phyloP scores from a whole-genome alignment of 2,113 vertebrate genomes.

The Chaenogobius annularis region DNA sequence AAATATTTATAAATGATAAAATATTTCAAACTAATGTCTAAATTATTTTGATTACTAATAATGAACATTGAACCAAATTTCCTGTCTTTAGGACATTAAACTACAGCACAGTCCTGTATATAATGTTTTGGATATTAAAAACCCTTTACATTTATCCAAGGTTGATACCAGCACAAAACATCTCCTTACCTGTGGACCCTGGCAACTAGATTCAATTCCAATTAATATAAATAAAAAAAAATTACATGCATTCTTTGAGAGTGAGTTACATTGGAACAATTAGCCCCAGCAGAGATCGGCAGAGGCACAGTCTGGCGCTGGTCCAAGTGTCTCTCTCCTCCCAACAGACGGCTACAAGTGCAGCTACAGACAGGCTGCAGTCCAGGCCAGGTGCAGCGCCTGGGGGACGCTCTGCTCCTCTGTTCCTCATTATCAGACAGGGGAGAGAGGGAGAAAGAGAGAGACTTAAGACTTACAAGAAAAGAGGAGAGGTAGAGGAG shows the following conservation, averaged over 20 bases:
- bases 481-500: no score
- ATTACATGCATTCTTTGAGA: not conserved
- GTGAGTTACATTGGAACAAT: conserved; percentile 41
- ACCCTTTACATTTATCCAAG: not conserved
- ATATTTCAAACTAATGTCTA: not conserved
- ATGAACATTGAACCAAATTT: no score
- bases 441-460: conserved; percentile 15
- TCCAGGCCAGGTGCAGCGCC: conserved; percentile 71
- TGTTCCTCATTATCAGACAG: conserved; percentile 73
- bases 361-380: conserved; percentile 53
- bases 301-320: conserved; percentile 50
- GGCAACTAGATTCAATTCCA: not conserved
- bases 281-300: conserved; percentile 46
- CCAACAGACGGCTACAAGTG: conserved; percentile 47
- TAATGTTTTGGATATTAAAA: not conserved
- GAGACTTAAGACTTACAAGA: no score
- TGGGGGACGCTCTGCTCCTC: conserved; percentile 67
- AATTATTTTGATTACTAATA: not conserved
- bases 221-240: not conserved
- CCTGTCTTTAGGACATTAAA: no score
- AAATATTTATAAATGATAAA: no score
- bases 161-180: conserved; percentile 1
- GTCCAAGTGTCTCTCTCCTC: conserved; percentile 51
- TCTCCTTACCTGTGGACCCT: not conserved
- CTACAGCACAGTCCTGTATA: no score